Conservation (phyloP, 2,797 vertebrate genomes). For the Cuniculus paca region DNA sequence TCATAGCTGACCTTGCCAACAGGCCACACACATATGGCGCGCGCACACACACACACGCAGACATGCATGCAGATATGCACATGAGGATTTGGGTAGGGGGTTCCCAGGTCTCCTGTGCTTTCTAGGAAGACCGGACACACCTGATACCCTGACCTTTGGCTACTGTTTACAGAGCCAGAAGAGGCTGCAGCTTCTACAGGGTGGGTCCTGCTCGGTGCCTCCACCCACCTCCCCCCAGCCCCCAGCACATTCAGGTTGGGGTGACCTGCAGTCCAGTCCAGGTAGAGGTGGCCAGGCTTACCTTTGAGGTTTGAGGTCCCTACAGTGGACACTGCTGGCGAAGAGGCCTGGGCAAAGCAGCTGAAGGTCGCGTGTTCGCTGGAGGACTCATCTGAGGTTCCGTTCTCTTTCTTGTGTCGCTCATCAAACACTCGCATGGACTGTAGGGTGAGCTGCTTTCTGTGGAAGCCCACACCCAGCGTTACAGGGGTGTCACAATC, state of each 20-base stretch:
- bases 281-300: conserved; percentile 76
- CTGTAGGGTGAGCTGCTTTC: conserved; percentile 98
- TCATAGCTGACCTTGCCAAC: background rate
- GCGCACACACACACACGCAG: no score
- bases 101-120: background rate
- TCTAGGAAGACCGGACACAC: no score
- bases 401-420: conserved; percentile 96
- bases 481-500: background rate
- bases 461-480: conserved; percentile 81
- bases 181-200: background rate
- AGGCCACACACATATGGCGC: background rate
- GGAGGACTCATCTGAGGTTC: conserved; percentile 97
- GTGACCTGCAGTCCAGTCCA: background rate
- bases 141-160: background rate
- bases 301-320: conserved; percentile 97
- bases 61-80: background rate
- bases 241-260: background rate
- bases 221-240: no score
- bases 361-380: conserved; percentile 96
- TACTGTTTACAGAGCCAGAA: background rate
- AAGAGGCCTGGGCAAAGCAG: conserved; percentile 95
- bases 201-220: background rate
- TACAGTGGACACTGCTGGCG: conserved; percentile 93
- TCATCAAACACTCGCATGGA: conserved; percentile 98
- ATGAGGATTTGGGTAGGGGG: background rate